phyloP scores from a whole-genome alignment of 2,113 vertebrate genomes.

The Poecilia latipinna region DNA sequence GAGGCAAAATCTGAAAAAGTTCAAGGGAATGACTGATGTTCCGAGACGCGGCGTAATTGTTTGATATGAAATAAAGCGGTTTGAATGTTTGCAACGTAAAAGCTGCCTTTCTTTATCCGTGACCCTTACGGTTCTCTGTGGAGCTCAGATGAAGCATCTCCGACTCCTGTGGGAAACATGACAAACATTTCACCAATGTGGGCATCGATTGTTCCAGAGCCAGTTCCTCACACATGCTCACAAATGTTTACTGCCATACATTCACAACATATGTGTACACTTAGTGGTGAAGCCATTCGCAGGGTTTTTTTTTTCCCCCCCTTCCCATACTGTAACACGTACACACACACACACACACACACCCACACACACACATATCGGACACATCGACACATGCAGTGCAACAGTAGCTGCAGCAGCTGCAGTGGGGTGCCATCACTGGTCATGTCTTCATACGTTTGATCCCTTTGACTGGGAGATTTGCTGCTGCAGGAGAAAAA shows the following conservation, averaged over 20 bases:
- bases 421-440: conserved; percentile 68
- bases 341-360: conserved; percentile 4
- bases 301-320: conserved; percentile 12
- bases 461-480: conserved; percentile 72
- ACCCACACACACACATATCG: conserved; percentile 4
- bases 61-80: not conserved
- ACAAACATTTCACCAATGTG: conserved; percentile 44
- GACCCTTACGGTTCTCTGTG: not conserved
- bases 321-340: conserved; percentile 24
- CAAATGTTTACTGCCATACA: conserved; percentile 41
- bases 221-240: not conserved
- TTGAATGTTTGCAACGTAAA: not conserved
- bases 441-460: conserved; percentile 76
- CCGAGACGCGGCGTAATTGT: too few species aligned
- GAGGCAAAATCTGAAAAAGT: too few species aligned
- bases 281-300: conserved; percentile 46
- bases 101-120: not conserved
- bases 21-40: not conserved
- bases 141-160: not conserved
- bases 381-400: conserved; percentile 16
- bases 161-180: conserved; percentile 55
- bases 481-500: conserved; percentile 71
- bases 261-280: conserved; percentile 19
- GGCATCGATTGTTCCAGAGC: conserved; percentile 30
- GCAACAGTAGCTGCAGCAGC: conserved; percentile 66